phyloP scores from a whole-genome alignment of 1,140 invertebrate genomes.

The Kradibia gibbosae region DNA sequence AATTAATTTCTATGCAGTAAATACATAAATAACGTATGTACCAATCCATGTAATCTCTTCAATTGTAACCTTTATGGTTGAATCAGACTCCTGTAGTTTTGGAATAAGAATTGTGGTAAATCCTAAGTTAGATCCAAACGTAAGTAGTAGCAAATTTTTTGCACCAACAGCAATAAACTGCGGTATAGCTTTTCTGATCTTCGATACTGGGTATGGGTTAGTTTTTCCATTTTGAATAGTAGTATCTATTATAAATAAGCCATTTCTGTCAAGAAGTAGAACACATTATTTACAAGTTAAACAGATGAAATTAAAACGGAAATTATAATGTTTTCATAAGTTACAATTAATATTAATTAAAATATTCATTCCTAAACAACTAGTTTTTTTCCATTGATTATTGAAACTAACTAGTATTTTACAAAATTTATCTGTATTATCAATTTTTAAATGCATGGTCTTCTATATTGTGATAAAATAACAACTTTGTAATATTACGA shows the following conservation, averaged over 20 bases:
- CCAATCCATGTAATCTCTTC: conserved; percentile 85
- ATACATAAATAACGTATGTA: conserved; percentile 43
- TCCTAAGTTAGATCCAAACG: conserved; percentile 83
- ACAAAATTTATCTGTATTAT: too few relatives aligned
- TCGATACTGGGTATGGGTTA: conserved; percentile 54
- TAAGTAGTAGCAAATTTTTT: conserved; percentile 78
- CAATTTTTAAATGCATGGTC: too few relatives aligned
- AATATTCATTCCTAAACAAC: too few relatives aligned
- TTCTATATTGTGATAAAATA: too few relatives aligned
- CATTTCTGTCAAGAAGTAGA: not conserved
- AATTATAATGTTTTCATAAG: too few relatives aligned
- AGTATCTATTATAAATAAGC: not conserved
- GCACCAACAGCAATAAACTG: conserved; percentile 78
- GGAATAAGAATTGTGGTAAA: conserved; percentile 85
- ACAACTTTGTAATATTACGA: too few relatives aligned
- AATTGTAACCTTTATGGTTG: conserved; percentile 74
- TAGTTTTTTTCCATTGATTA: too few relatives aligned
- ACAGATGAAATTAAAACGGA: too few relatives aligned
- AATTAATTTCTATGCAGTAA: too few relatives aligned
- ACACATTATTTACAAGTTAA: too few relatives aligned
- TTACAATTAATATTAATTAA: too few relatives aligned
- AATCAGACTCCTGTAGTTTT: conserved; percentile 73
- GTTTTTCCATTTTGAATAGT: not conserved
- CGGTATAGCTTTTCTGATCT: conserved; percentile 73
- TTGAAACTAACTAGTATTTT: too few relatives aligned